Evolutionary conservation across 2,797 vertebrate genomes (phyloP), one percentile per base, ranked within the genome.

Genomic region (Orientallactaga sibirica): DNA sequence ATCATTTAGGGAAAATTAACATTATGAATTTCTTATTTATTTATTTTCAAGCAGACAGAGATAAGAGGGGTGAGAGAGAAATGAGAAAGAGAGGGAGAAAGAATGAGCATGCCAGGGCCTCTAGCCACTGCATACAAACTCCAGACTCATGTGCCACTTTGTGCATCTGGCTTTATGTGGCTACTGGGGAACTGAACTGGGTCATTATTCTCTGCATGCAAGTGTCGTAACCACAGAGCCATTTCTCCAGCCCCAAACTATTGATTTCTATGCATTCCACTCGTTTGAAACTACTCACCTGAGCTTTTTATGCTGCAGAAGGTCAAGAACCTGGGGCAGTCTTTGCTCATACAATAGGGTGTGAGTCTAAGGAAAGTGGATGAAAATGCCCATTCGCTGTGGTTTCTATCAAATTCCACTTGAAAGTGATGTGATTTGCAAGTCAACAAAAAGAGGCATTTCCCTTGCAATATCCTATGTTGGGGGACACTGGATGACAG

Each of bases 381-480:
- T 37, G 76, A 87, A 80, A 94, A 96, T 33, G 0, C 14, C 81
- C 77, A 48, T 91, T 71, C 64, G 64, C 58, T 62, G 11, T 67
- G 12, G 58, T 75, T 86, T 93, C 87, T 66, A 77, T 2, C 84
- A 55, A 95, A 90, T 86, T 95, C 55, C 22, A 90, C 2, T 68
- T 29, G 15, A 64, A n/a, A 77, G 41, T 64, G 88, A 90, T 75
- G 20, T 7, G 76, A 76, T 94, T 80, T 86, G 73, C 89, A 96
- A 90, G 29, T 79, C 90, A 94, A 48, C 91, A 75, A 19, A 48
- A 90, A 84, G 91, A 86, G 79, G 55, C 62, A 95, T 94, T 87
- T 58, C 37, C 37, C 80, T 93, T 79, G 73, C 77, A 85, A 1
- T 77, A 22, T 89, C 62, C 61, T 74, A 73, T 52, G 66, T 58